Percentiles rank a stretch among this genome's conserved stretches.
Evolutionary conservation across 2,888 invertebrate genomes (phyloP).

Genomic region (Eumacrocentrus americanus): DNA sequence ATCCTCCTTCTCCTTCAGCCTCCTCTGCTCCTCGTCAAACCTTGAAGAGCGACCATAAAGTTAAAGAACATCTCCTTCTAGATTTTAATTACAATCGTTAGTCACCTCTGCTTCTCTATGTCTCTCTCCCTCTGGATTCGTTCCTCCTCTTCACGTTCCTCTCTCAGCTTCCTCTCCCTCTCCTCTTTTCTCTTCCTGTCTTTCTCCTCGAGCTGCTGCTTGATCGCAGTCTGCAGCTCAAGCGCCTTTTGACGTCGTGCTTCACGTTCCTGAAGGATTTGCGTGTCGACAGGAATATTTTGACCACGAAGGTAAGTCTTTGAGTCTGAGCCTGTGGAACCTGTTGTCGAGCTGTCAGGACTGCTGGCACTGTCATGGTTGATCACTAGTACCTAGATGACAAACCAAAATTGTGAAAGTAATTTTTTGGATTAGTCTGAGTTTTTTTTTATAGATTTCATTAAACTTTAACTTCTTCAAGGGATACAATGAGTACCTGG

Average conservation of each 20-base stretch:
- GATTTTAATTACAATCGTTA: constrained; percentile 19
- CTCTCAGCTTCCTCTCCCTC: constrained; percentile 72
- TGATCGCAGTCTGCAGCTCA: constrained; percentile 85
- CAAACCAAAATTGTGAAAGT: constrained; percentile 1
- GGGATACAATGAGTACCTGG: constrained; percentile 49
- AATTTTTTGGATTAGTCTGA: too few relatives aligned
- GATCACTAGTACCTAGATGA: constrained; percentile 64
- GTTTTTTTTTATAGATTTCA: too few relatives aligned
- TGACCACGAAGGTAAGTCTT: constrained; percentile 82
- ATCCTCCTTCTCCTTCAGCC: constrained; percentile 72
- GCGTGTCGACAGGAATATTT: constrained; percentile 82
- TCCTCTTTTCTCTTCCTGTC: constrained; percentile 79
- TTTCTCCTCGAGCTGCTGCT: constrained; percentile 83
- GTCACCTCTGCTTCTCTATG: constrained; percentile 56
- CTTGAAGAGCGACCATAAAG: constrained; percentile 33
- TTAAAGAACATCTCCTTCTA: constrained; percentile 2
- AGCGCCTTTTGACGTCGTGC: constrained; percentile 80
- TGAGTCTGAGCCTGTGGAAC: constrained; percentile 50
- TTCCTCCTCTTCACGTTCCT: constrained; percentile 83
- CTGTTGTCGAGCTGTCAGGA: constrained; percentile 54
- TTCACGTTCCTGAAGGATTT: constrained; percentile 81
- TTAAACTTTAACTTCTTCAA: too few relatives aligned
- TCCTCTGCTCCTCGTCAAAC: constrained; percentile 74
- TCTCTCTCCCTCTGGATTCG: constrained; percentile 75
- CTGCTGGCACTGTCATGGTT: constrained; percentile 63